Conservation (phyloP, 2,113 vertebrate genomes). For the Scomber colias region DNA sequence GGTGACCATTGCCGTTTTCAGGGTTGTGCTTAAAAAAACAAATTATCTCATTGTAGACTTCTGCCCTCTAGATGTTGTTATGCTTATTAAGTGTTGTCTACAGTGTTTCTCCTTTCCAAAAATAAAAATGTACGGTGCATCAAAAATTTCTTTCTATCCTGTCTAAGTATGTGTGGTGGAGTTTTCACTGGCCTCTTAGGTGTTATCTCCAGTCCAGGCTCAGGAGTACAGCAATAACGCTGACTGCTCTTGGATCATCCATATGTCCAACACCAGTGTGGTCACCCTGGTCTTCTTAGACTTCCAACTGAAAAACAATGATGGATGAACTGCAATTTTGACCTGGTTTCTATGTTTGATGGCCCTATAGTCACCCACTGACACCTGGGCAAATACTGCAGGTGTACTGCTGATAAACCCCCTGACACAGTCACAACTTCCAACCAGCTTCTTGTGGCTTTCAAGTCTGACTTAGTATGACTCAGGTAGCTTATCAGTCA, state of each 20-base stretch:
- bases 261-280: slow-evolving; percentile 77
- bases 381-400: slow-evolving; percentile 89
- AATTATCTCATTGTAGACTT: too few species aligned
- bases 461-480: slow-evolving; percentile 96
- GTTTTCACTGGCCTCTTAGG: slow-evolving; percentile 93
- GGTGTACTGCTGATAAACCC: slow-evolving; percentile 79
- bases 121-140: not conserved
- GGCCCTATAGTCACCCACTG: slow-evolving; percentile 83
- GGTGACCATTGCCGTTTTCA: not conserved
- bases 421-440: slow-evolving; percentile 86
- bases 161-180: slow-evolving; percentile 91
- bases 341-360: slow-evolving; percentile 93
- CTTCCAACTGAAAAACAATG: slow-evolving; percentile 94
- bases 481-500: slow-evolving; percentile 85
- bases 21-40: too few species aligned
- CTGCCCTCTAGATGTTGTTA: not conserved
- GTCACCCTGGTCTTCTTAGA: slow-evolving; percentile 93
- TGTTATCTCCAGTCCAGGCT: slow-evolving; percentile 91
- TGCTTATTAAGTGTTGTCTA: not conserved
- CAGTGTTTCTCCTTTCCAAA: not conserved
- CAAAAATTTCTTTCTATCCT: not conserved
- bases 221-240: slow-evolving; percentile 93
- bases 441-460: slow-evolving; percentile 90
- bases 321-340: slow-evolving; percentile 89
- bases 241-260: slow-evolving; percentile 93